phyloP scores from a whole-genome alignment of 1,140 invertebrate species.

The Drosophila bifasciata region DNA sequence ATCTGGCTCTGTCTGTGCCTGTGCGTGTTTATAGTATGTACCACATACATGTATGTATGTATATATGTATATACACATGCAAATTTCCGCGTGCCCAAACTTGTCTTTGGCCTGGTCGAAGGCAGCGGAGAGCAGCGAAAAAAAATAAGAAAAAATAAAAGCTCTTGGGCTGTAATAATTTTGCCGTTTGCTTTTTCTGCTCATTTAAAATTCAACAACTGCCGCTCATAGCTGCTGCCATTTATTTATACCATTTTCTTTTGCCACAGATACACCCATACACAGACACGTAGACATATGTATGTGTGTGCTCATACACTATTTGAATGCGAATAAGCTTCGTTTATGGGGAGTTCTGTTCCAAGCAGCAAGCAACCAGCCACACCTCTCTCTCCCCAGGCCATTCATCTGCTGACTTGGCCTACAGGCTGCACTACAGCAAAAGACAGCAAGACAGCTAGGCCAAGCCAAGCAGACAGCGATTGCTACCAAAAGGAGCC shows the following conservation, averaged over 20 bases:
- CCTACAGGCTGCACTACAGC: constrained; percentile 27
- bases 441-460: constrained; percentile 10
- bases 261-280: constrained; percentile 22
- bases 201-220: constrained; percentile 82
- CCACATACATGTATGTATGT: constrained; percentile 14
- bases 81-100: constrained; percentile 70
- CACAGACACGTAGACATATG: constrained; percentile 10
- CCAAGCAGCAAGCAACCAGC: constrained; percentile 10
- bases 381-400: background rate
- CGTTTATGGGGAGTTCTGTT: constrained; percentile 59
- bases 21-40: constrained; percentile 24
- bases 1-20: background rate
- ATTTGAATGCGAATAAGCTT: constrained; percentile 78
- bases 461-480: constrained; percentile 15
- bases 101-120: constrained; percentile 66
- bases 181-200: constrained; percentile 73
- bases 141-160: constrained; percentile 41
- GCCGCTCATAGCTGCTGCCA: constrained; percentile 60
- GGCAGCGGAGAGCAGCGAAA: constrained; percentile 19
- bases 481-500: constrained; percentile 45
- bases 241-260: constrained; percentile 52
- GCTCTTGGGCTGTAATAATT: constrained; percentile 75
- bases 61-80: constrained; percentile 46
- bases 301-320: constrained; percentile 37
- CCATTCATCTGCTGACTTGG: background rate